These are phyloP conservation scores for Drosophila teissieri DNA, from an alignment of 1,140 invertebrate species.

Conservation along the genomic window DNA sequence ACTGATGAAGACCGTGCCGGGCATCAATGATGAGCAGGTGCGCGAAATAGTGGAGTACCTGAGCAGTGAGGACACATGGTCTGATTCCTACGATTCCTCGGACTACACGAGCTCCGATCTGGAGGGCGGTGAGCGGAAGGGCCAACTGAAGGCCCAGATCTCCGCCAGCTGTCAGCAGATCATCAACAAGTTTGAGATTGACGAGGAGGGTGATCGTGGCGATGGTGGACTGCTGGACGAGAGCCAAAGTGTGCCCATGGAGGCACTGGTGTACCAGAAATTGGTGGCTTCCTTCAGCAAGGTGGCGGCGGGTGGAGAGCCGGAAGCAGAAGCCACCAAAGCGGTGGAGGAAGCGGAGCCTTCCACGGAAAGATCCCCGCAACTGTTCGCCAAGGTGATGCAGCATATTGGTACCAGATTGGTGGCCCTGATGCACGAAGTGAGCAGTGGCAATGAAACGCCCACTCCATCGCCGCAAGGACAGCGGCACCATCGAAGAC, in stretches of 20 bases:
- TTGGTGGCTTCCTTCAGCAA: constrained; percentile 92
- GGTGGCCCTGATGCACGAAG: constrained; percentile 96
- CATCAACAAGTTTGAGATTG: constrained; percentile 92
- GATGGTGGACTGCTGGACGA: constrained; percentile 86
- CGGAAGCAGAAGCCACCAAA: constrained; percentile 5
- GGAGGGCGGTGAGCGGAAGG: constrained; percentile 89
- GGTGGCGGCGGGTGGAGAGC: constrained; percentile 86
- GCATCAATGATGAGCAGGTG: constrained; percentile 94
- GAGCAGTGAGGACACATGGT: constrained; percentile 96
- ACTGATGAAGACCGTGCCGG: constrained; percentile 96
- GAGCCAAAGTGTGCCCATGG: constrained; percentile 86
- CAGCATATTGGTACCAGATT: constrained; percentile 95
- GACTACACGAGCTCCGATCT: constrained; percentile 95
- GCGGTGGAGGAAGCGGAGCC: constrained; percentile 52
- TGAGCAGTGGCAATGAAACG: constrained; percentile 89
- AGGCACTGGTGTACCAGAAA: constrained; percentile 93
- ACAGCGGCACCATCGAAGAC: constrained; percentile 76
- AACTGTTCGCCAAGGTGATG: constrained; percentile 96
- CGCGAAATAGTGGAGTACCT: constrained; percentile 96
- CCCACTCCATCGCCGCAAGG: constrained; percentile 85
- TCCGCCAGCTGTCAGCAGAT: constrained; percentile 94
- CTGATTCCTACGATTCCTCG: constrained; percentile 95
- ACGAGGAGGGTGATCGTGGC: constrained; percentile 86
- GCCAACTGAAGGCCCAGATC: constrained; percentile 92
- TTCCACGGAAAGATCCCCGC: constrained; percentile 89